Percentiles rank a stretch among this genome's conserved stretches.
These are phyloP conservation scores for Cyclophora punctaria DNA, from an alignment of 2,888 invertebrate species.

Conservation along the genomic window DNA sequence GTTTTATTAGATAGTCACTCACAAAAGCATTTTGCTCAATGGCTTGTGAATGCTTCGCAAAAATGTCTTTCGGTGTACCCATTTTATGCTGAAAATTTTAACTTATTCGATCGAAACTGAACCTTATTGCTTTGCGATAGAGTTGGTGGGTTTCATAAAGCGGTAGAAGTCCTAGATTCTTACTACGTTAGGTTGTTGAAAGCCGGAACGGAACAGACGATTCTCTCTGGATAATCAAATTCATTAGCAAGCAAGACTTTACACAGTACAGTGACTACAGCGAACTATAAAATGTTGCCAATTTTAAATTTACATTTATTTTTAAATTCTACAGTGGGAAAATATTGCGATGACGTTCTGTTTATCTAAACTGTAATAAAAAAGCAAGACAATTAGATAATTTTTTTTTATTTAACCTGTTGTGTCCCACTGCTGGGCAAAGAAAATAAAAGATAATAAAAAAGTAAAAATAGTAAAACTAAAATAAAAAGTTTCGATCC, in stretches of 20 bases:
- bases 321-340: not conserved
- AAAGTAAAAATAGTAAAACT: no score
- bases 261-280: constrained; percentile 24
- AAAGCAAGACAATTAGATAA: no score
- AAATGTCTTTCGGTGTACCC: constrained; percentile 19
- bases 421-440: no score
- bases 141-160: constrained; percentile 3
- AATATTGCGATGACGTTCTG: no score
- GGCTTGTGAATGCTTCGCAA: constrained; percentile 14
- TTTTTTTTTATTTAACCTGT: no score
- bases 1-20: constrained; percentile 9
- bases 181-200: constrained; percentile 31
- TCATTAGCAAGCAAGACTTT: constrained; percentile 52
- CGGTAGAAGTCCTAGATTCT: constrained; percentile 10
- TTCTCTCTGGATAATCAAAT: constrained; percentile 58
- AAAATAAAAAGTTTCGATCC: constrained; percentile 31
- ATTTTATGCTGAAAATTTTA: constrained; percentile 15
- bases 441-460: no score
- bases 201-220: constrained; percentile 40
- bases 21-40: constrained; percentile 17
- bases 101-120: constrained; percentile 15
- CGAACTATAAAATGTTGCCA: not conserved
- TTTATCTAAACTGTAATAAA: no score
- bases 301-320: not conserved
- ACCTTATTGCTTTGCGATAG: constrained; percentile 14